Evolutionary conservation across 2,797 vertebrate genomes (phyloP).

Genomic region (Molothrus aeneus): DNA sequence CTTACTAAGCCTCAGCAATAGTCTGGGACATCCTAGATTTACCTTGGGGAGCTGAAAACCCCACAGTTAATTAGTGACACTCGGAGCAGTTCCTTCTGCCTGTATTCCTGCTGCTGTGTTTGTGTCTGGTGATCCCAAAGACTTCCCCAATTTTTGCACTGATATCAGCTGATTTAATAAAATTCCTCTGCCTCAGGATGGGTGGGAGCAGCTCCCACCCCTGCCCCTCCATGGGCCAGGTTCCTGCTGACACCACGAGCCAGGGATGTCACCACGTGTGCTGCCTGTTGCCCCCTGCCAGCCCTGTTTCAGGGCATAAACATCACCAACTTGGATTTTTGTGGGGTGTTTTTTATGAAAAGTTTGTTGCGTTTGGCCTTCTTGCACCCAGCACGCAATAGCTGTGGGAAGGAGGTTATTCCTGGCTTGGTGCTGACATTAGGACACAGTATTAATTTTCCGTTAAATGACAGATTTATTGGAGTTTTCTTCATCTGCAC

Average conservation of each 20-base stretch:
- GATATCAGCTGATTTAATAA: not conserved
- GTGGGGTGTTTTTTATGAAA: not conserved
- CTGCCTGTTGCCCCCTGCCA: not conserved
- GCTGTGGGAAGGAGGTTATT: not conserved
- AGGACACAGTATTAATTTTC: not conserved
- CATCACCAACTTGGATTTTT: not conserved
- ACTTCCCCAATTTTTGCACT: not conserved
- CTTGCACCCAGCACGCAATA: accelerated
- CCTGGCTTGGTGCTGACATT: not conserved
- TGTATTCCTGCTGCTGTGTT: not conserved
- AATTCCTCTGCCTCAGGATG: not conserved
- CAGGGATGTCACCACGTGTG: accelerated
- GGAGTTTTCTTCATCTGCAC: not conserved
- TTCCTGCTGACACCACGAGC: not conserved
- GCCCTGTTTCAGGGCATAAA: not conserved
- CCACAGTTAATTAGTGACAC: not conserved
- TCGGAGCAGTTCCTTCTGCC: not conserved
- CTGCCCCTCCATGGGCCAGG: accelerated
- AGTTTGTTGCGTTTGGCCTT: not conserved
- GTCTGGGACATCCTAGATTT: not conserved
- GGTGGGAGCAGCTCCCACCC: not conserved
- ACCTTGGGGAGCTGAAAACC: not conserved
- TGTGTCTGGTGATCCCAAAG: not conserved
- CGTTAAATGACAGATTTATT: not conserved
- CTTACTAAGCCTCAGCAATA: not conserved